Conservation (phyloP, 2,888 invertebrate species). For the Tinea pellionella region DNA sequence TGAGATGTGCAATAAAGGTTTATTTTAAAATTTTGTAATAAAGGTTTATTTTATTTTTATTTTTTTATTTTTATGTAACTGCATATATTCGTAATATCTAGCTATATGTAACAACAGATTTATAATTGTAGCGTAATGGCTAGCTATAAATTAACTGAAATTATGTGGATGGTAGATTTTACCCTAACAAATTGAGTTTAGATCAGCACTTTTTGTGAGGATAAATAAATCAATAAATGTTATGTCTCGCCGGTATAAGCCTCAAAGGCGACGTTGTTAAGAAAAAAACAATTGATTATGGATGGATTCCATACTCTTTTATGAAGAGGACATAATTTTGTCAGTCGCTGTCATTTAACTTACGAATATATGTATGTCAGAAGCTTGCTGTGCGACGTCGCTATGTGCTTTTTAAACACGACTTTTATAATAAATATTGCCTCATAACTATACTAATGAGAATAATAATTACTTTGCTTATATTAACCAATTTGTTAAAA, state of each 20-base stretch:
- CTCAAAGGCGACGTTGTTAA: conserved; percentile 27
- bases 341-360: conserved; percentile 33
- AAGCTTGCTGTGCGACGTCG: conserved; percentile 22
- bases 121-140: no score
- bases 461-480: not conserved
- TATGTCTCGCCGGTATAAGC: conserved; percentile 12
- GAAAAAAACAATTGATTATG: conserved; percentile 39
- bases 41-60: no score
- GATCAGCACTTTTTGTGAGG: not conserved
- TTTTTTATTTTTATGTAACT: no score
- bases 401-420: conserved; percentile 1
- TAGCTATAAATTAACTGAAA: no score
- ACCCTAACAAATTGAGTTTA: not conserved
- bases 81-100: no score
- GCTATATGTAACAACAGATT: no score
- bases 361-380: conserved; percentile 33
- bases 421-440: conserved; percentile 8
- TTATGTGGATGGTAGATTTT: no score
- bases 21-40: no score
- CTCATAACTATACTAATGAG: conserved; percentile 16
- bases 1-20: no score
- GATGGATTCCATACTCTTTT: conserved; percentile 33
- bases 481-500: no score
- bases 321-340: conserved; percentile 44
- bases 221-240: not conserved